phyloP scores from a whole-genome alignment of 1,140 invertebrate genomes.

The Phenacoccus solenopsis region DNA sequence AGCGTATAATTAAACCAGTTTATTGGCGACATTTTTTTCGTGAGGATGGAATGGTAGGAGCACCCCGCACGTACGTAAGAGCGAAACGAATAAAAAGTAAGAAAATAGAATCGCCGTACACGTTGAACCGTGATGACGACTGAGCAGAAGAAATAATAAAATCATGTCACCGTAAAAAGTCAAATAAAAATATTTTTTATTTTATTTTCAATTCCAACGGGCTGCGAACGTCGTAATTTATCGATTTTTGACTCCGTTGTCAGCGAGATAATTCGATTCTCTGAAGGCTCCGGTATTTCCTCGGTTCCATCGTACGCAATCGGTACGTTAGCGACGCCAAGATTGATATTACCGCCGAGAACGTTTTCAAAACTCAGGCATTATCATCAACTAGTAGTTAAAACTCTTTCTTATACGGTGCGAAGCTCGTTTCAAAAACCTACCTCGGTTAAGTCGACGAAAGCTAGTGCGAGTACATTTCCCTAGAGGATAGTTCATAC shows the following conservation, averaged over 20 bases:
- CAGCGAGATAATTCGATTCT: not conserved
- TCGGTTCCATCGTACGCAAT: not conserved
- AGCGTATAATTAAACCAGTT: constrained; percentile 3
- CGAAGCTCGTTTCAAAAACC: not conserved
- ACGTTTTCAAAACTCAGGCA: not conserved
- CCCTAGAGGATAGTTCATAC: not conserved
- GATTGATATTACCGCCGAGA: not conserved
- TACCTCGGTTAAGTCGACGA: no score
- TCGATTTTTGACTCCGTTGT: not conserved
- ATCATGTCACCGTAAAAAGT: not conserved
- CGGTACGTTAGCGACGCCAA: not conserved
- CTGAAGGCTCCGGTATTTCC: not conserved
- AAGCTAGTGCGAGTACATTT: not conserved
- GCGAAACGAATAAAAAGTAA: not conserved
- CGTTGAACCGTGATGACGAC: no score
- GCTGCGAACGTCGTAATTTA: not conserved
- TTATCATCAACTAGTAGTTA: not conserved
- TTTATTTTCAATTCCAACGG: not conserved
- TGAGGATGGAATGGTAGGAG: not conserved
- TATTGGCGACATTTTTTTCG: not conserved
- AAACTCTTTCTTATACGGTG: not conserved
- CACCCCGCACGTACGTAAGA: not conserved
- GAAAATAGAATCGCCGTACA: not conserved
- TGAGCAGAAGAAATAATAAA: no score
- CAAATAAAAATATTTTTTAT: constrained; percentile 4